Evolutionary conservation across 2,113 vertebrate species (phyloP), one percentile per base, ranked within the genome.

Genomic region (Takifugu flavidus): DNA sequence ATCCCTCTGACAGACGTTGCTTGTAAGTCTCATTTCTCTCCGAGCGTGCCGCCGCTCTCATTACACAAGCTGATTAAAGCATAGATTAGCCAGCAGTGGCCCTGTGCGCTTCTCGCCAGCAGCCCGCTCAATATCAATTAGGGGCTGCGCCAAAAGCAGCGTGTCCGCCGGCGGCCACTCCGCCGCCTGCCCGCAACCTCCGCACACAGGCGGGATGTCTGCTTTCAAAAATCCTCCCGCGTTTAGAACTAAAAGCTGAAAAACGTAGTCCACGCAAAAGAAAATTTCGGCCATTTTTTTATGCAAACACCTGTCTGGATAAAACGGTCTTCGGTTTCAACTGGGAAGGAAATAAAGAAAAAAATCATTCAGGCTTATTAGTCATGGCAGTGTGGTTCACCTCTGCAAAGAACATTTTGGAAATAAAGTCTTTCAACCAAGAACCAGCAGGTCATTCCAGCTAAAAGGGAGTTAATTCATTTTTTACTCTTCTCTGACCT

Each of bases 41-140:
- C 87, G 94, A 93, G 95, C 93, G 93, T 92, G 95, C 94, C 95
- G 95, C 94, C 94, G 92, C 94, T 98, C 95, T 98, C 94, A 96
- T 98, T 99, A 98, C 95, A 94, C 94, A 92, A 91, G 93, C 94
- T 99, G 96, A 99, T 99, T 99, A 98, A 96, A 98, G 94, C 95
- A 91, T 93, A 98, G 96, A 99, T 99, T 96, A 98, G 94, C 93
- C 96, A 97, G 95, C 94, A 96, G 95, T 95, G 95, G 94, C 95
- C 94, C 93, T 91, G 94, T 92, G 93, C 94, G 93, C 94, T 93
- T 93, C 93, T 94, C 86, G 94, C 94, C 93, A 94, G 91, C 94
- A 91, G 94, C 94, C 94, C 95, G 95, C 94, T 99, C 96, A 99
- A 98, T 99, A 98, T 98, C 95, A 97, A 95, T 99, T 99, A 99